Evolutionary conservation across 2,113 vertebrate species (phyloP).

Genomic region (Antechinus stuartii): DNA sequence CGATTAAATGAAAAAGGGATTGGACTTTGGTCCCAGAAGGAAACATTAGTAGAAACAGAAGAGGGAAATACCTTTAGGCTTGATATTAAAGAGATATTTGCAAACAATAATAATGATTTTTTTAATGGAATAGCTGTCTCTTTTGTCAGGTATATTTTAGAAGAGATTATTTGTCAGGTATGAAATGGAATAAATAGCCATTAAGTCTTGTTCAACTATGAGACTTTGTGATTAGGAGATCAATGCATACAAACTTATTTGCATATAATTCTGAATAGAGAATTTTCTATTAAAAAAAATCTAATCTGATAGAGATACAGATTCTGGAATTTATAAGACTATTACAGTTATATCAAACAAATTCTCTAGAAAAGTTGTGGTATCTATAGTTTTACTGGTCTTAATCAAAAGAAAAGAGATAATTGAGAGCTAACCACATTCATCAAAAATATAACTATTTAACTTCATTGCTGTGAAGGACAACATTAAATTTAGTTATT

Average conservation of each 20-base stretch:
- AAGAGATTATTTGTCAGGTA: neutral
- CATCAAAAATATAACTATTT: neutral
- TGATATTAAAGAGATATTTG: neutral
- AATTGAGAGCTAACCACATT: neutral
- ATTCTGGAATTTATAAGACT: neutral
- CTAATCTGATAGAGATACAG: neutral
- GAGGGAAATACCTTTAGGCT: neutral
- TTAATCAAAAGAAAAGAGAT: neutral
- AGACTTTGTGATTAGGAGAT: neutral
- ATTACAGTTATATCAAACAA: neutral
- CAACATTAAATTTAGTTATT: neutral
- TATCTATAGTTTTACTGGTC: neutral
- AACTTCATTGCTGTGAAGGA: neutral
- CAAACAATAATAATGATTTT: neutral
- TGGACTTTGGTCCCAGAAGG: neutral
- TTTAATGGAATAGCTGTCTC: neutral
- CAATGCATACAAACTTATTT: neutral
- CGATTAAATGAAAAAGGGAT: neutral
- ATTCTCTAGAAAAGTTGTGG: neutral
- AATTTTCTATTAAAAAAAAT: neutral
- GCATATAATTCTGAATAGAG: neutral
- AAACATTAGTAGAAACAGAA: neutral
- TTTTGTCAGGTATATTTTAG: neutral
- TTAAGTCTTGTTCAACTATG: neutral
- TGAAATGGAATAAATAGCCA: neutral